Percentiles rank a stretch among this genome's conserved stretches.
Conservation (phyloP, 1,140 invertebrate genomes). For the Arion vulgaris region DNA sequence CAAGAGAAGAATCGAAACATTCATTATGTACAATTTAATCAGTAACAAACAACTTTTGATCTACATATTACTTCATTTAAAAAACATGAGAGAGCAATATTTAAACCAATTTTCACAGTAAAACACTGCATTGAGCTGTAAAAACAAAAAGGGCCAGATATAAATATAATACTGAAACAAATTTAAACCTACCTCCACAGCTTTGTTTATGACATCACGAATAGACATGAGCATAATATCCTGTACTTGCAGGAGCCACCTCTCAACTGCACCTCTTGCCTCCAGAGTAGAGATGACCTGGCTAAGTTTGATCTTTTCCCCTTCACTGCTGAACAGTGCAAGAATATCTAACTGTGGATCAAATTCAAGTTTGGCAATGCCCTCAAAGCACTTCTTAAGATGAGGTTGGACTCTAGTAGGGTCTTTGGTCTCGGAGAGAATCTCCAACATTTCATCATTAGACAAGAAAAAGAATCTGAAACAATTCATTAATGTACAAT, state of each 20-base stretch:
- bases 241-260: constrained; percentile 73
- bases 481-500: background rate
- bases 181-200: constrained; percentile 59
- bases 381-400: constrained; percentile 74
- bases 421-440: constrained; percentile 74
- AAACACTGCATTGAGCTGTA: no score
- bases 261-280: constrained; percentile 72
- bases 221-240: constrained; percentile 72
- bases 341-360: constrained; percentile 70
- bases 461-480: constrained; percentile 74
- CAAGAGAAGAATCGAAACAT: no score
- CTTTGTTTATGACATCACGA: constrained; percentile 65
- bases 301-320: constrained; percentile 65
- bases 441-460: constrained; percentile 74
- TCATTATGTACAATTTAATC: no score
- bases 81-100: no score
- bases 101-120: no score
- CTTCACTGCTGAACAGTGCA: constrained; percentile 73
- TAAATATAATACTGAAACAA: background rate
- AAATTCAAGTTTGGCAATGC: constrained; percentile 72
- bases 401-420: constrained; percentile 73
- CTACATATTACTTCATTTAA: no score
- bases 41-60: no score
- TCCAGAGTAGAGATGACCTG: constrained; percentile 69
- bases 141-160: no score